Evolutionary conservation across 2,888 invertebrate genomes (phyloP), one percentile per base, ranked within the genome.

Genomic region (Therioaphis trifolii): DNA sequence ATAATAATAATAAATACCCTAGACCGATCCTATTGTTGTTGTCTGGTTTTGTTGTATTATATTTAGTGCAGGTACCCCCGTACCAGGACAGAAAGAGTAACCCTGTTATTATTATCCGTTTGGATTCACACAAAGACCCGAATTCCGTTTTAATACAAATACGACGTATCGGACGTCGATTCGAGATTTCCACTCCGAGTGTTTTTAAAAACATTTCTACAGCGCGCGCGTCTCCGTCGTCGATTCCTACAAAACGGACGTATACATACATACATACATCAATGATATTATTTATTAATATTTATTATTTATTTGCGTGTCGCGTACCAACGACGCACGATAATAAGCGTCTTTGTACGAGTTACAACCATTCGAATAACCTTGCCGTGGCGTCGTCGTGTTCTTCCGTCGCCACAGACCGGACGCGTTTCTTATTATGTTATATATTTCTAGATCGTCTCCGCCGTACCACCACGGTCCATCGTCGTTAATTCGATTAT

Each of bases 11-110:
- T n/a, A 27, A 61, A 52, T 27, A 43, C 43, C n/a, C 43, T 21
- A 27, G n/a, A 63, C 46, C 63, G 29, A 69, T 69, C 18, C n/a
- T 55, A 55, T 55, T n/a, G 55, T 55, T n/a, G 55, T 55, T 18
- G 21, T 55, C 55, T 55, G 55, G 18, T 55, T 43, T 55, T n/a
- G n/a, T 55, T 21, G 55, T 55, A 55, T 55, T 55, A n/a, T 55
- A 11, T 55, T 55, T 21, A n/a, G 18, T n/a, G 18, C 55, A 55
- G 55, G 55, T 55, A 55, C 21, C 55, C 55, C 55, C 11, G 18
- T n/a, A n/a, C n/a, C n/a, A n/a, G n/a, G n/a, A n/a, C 55, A 18
- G 55, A n/a, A n/a, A 18, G 55, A 21, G 55, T n/a, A 55, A 55
- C 55, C 55, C 55, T 55, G 55, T 55, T 9, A 55, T 55, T 55